phyloP scores from a whole-genome alignment of 1,140 invertebrate species.

The Apis dorsata region DNA sequence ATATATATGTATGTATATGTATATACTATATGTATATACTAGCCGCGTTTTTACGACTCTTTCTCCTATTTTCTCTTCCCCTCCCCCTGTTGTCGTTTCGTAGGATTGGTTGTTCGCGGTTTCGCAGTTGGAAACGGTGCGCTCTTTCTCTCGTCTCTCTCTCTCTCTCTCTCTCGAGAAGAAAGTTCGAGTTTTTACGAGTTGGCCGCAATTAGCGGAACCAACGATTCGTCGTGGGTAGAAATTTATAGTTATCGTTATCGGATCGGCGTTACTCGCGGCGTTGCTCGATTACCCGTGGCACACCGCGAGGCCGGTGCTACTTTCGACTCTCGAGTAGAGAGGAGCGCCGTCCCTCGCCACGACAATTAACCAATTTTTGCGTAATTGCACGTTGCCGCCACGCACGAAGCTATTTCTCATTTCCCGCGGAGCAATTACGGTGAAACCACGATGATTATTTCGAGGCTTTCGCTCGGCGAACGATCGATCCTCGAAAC shows the following conservation, averaged over 20 bases:
- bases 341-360: conserved; percentile 11
- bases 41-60: too few species aligned
- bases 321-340: not conserved
- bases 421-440: conserved; percentile 64
- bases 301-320: not conserved
- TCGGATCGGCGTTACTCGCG: conserved; percentile 32
- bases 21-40: too few species aligned
- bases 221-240: conserved; percentile 43
- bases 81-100: too few species aligned
- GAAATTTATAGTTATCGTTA: conserved; percentile 40
- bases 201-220: conserved; percentile 30
- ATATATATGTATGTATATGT: too few species aligned
- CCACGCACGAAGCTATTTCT: conserved; percentile 48
- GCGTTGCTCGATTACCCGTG: conserved; percentile 18
- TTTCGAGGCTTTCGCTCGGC: conserved; percentile 58
- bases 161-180: not conserved
- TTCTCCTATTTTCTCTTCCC: too few species aligned
- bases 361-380: conserved; percentile 62
- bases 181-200: conserved; percentile 31
- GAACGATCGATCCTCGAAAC: conserved; percentile 60
- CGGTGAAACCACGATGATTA: conserved; percentile 62
- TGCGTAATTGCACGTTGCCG: conserved; percentile 55
- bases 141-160: not conserved
- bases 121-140: too few species aligned
- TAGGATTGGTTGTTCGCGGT: too few species aligned